Evolutionary conservation across 2,113 vertebrate species (phyloP).

Genomic region (Motacilla tschutschensis): DNA sequence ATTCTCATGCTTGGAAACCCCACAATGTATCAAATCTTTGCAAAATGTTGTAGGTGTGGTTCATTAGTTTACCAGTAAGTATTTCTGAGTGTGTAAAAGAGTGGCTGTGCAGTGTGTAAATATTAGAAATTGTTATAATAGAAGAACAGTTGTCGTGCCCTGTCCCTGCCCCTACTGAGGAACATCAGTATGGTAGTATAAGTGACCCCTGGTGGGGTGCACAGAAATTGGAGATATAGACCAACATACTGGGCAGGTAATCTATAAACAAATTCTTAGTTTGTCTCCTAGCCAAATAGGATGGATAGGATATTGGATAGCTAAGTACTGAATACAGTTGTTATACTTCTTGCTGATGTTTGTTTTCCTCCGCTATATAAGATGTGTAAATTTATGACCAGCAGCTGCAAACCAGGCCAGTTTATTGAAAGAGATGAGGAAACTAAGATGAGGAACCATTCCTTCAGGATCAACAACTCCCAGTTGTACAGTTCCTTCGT

Average conservation of each 20-base stretch:
- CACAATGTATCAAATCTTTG: constrained; percentile 45
- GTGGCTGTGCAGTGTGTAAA: constrained; percentile 87
- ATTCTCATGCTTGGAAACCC: constrained; percentile 41
- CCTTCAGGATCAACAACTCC: background rate
- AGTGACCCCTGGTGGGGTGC: constrained; percentile 79
- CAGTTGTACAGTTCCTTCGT: background rate
- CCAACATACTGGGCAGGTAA: fast-evolving
- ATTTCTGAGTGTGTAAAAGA: constrained; percentile 78
- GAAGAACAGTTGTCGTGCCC: constrained; percentile 78
- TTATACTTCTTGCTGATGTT: background rate
- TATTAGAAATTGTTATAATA: constrained; percentile 93
- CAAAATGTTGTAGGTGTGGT: constrained; percentile 68
- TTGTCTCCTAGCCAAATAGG: background rate
- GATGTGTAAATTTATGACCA: background rate
- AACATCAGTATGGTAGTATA: constrained; percentile 80
- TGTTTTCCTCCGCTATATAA: background rate
- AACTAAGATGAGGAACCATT: background rate
- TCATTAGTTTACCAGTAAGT: constrained; percentile 76
- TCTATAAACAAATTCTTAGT: background rate
- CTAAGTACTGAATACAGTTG: background rate
- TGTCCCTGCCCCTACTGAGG: constrained; percentile 74
- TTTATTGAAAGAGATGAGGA: background rate
- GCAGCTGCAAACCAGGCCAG: background rate
- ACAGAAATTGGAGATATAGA: background rate
- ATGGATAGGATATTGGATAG: background rate